Base-by-base conservation (phyloP, 2,113 vertebrate species). In the Herpailurus yagouaroundi region DNA sequence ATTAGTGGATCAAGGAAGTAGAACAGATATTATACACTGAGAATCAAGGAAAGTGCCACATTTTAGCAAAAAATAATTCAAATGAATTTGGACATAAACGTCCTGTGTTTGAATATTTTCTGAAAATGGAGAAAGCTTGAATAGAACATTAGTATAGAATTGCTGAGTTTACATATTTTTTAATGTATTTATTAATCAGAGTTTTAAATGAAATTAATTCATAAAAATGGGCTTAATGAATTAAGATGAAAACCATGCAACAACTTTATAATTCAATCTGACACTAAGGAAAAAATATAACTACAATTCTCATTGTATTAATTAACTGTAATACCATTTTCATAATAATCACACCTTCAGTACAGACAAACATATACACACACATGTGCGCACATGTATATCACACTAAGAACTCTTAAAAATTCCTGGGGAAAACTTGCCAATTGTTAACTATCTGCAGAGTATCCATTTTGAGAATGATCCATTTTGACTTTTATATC, bases 401-500 rank as follows among this genome's bases (percentile, higher is more conserved):
- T 82, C 79, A 68, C 11, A 36, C n/a, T n/a, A 68, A n/a, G 21
- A 89, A 95, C 5, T 50, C 48, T 52, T 87, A 91, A 29, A 81
- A 10, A 45, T 10, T 86, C 16, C 57, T 92, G 4, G 41, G 7
- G 8, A 86, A 96, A 6, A 80, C 14, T 90, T 80, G 33, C 7
- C 23, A 94, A 41, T 79, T 94, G n/a, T 84, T 68, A 71, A n/a
- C 18, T 96, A 38, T 31, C 63, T 97, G 23, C 36, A 48, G 55
- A 74, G 83, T 55, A 93, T 50, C 29, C 66, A 64, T 83, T 94
- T 96, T 90, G 19, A 92, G 45, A 93, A 87, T 90, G 57, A 66
- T 45, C 60, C 50, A 48, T 52, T 95, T 93, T n/a, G 19, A 89
- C 84, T 94, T 87, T 92, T 73, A 88, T 84, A 81, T 74, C 15